Evolutionary conservation across 2,113 vertebrate genomes (phyloP).

Genomic region (Limanda limanda): DNA sequence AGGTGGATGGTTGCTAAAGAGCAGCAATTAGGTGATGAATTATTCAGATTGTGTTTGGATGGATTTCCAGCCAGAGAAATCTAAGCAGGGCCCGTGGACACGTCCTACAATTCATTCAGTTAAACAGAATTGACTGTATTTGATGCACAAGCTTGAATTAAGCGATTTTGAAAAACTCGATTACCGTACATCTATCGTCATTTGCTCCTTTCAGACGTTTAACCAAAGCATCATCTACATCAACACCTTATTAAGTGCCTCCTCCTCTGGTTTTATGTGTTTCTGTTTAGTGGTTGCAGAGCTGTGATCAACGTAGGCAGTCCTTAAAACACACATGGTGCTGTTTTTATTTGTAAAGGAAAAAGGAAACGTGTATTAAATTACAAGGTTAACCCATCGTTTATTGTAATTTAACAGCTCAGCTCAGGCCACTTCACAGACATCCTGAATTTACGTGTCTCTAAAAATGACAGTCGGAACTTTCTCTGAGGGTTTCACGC

Average conservation of each 20-base stretch:
- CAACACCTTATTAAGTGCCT: constrained; percentile 76
- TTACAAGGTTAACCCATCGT: constrained; percentile 21
- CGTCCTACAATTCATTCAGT: constrained; percentile 35
- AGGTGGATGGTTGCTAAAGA: constrained; percentile 66
- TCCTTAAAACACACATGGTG: constrained; percentile 63
- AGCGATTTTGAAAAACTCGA: constrained; percentile 34
- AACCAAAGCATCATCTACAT: constrained; percentile 65
- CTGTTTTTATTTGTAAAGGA: constrained; percentile 56
- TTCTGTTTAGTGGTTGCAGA: constrained; percentile 55
- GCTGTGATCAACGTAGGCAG: constrained; percentile 45
- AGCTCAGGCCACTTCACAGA: constrained; percentile 33
- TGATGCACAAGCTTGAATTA: constrained; percentile 50
- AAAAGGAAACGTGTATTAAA: constrained; percentile 7
- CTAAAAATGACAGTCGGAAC: constrained; percentile 16
- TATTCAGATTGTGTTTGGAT: constrained; percentile 70
- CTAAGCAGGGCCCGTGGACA: constrained; percentile 39
- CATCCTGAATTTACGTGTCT: constrained; percentile 26
- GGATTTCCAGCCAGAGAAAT: constrained; percentile 55
- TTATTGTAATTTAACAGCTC: constrained; percentile 43
- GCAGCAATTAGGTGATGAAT: constrained; percentile 78
- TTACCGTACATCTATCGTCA: constrained; percentile 20
- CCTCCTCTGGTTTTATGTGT: constrained; percentile 54
- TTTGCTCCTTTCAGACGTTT: constrained; percentile 40
- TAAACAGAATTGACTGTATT: constrained; percentile 45
- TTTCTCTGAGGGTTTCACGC: constrained; percentile 19